Conservation (phyloP, 2,797 vertebrate genomes). For the Gephyroberyx darwinii region DNA sequence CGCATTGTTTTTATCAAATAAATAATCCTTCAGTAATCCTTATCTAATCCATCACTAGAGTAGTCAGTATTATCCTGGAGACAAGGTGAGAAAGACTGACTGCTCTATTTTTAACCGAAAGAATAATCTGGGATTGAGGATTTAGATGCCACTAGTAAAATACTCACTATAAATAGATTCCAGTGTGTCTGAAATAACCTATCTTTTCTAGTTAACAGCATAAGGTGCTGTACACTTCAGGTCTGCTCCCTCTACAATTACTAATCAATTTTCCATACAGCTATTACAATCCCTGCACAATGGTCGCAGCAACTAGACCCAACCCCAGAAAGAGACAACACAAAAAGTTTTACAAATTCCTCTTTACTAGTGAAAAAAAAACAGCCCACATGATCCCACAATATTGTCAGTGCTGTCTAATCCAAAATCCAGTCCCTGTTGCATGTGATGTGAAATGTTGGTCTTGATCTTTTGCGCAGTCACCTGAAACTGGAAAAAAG, state of each 20-base stretch:
- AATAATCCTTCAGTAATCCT: slow-evolving; percentile 69
- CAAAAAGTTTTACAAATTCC: slow-evolving; percentile 72
- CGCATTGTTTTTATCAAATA: slow-evolving; percentile 60
- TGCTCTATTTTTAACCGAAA: slow-evolving; percentile 77
- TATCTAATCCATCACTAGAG: slow-evolving; percentile 63
- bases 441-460: slow-evolving; percentile 75
- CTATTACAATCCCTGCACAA: neutral
- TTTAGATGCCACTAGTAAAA: slow-evolving; percentile 68
- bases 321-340: slow-evolving; percentile 37
- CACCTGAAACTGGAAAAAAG: slow-evolving; percentile 46
- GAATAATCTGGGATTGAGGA: slow-evolving; percentile 81
- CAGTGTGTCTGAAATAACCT: slow-evolving; percentile 50
- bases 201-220: slow-evolving; percentile 21
- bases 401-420: slow-evolving; percentile 76
- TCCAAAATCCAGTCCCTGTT: slow-evolving; percentile 53
- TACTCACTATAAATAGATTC: slow-evolving; percentile 61
- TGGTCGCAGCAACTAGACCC: neutral
- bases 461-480: slow-evolving; percentile 35
- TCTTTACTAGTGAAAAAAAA: slow-evolving; percentile 79
- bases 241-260: neutral
- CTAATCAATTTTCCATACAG: slow-evolving; percentile 5
- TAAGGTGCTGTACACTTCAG: slow-evolving; percentile 20
- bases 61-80: slow-evolving; percentile 60
- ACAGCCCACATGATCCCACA: slow-evolving; percentile 64
- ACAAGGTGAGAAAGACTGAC: slow-evolving; percentile 67